These are phyloP conservation scores for Echinarachnius parma DNA, from an alignment of 53 echinoderm and acorn worm genomes.

Conservation along the genomic window DNA sequence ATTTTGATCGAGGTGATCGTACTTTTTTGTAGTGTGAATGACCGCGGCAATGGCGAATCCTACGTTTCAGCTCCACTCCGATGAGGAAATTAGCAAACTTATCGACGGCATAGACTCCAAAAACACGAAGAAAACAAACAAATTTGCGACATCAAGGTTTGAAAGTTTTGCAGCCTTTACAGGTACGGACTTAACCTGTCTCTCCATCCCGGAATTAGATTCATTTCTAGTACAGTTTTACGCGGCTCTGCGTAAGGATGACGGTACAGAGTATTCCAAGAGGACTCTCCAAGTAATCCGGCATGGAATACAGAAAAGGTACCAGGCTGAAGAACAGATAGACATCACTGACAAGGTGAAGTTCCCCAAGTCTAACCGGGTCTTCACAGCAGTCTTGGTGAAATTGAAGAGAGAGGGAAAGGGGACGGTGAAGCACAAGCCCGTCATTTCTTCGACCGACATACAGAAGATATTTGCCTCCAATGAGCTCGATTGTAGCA, in stretches of 20 bases:
- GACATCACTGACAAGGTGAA: slow-evolving; percentile 7
- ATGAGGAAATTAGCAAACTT: slow-evolving; percentile 27
- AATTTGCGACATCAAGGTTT: slow-evolving; percentile 20
- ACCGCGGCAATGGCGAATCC: too few species aligned
- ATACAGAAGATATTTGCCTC: slow-evolving; percentile 51
- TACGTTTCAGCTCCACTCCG: too few species aligned
- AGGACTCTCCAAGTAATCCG: slow-evolving; percentile 13
- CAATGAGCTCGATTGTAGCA: slow-evolving; percentile 21
- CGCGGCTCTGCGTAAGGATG: slow-evolving; percentile 3
- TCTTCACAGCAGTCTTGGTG: slow-evolving; percentile 36
- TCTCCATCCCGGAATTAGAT: slow-evolving; percentile 5
- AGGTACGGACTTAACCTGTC: slow-evolving; percentile 10
- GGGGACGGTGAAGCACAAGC: slow-evolving; percentile 42
- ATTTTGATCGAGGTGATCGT: too few species aligned
- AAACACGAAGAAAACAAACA: slow-evolving; percentile 1
- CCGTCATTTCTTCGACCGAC: slow-evolving; percentile 39
- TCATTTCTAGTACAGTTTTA: slow-evolving; percentile 14
- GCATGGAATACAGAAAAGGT: slow-evolving; percentile 1
- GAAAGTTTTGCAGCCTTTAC: slow-evolving; percentile 20
- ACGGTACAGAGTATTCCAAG: slow-evolving; percentile 8
- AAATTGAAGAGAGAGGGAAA: slow-evolving; percentile 50
- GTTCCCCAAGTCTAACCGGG: slow-evolving; percentile 20
- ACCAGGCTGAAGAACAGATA: slow-evolving; percentile 3
- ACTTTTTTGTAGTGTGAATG: too few species aligned
- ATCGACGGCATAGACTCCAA: slow-evolving; percentile 6